Conservation (phyloP, 2,113 vertebrate species). For the Phasianus colchicus region DNA sequence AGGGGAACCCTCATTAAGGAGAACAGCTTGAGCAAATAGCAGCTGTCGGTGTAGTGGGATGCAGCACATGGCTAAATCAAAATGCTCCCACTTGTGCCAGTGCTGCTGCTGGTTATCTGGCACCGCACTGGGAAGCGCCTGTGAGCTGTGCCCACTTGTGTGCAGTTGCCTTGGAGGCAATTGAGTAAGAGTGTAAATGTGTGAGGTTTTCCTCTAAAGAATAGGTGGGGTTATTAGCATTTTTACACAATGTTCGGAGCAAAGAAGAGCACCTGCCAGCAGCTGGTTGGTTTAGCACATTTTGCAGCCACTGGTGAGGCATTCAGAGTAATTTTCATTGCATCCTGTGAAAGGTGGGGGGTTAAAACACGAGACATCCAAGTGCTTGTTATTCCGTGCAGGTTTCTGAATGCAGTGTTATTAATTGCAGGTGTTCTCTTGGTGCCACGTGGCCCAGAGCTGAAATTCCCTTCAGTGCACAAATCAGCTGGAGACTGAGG, state of each 20-base stretch:
- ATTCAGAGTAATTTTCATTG: background rate
- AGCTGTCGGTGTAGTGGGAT: background rate
- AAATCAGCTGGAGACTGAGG: background rate
- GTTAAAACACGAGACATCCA: background rate
- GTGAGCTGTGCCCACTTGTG: background rate
- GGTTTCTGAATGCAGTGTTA: background rate
- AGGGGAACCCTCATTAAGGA: background rate
- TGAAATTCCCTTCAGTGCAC: background rate
- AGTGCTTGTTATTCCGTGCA: background rate
- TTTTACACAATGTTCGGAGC: background rate
- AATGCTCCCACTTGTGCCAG: background rate
- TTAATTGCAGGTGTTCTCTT: background rate
- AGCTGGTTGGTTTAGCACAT: background rate
- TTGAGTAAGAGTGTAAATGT: accelerated
- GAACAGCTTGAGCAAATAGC: background rate
- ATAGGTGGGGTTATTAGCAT: background rate
- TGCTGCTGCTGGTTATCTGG: accelerated
- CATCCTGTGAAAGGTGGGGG: background rate
- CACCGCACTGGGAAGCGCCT: background rate
- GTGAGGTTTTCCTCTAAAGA: background rate
- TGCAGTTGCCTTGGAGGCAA: background rate
- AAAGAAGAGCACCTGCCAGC: background rate
- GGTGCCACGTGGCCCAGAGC: background rate
- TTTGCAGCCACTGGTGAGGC: background rate
- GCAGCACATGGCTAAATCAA: accelerated